Evolutionary conservation across 2,113 vertebrate species (phyloP), one percentile per base, ranked within the genome.

Genomic region (Conger conger): DNA sequence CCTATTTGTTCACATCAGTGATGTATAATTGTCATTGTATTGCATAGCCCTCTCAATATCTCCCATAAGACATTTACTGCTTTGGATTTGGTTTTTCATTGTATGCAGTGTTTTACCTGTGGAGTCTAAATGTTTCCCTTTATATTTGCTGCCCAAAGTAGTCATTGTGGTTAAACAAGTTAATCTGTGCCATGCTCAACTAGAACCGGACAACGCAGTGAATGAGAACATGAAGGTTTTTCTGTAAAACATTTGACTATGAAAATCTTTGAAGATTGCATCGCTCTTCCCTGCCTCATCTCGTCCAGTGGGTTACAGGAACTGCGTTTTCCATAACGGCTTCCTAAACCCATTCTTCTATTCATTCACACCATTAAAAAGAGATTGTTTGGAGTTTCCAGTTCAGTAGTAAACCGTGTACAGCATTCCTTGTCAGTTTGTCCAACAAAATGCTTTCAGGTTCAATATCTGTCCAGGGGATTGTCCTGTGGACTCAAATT

Each of bases 141-240:
- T 3, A 27, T 18, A 63, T 63, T 3, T 63, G 57, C 57, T 63
- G 68, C 68, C 68, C 68, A 73, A 73, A 73, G n/a, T 73, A 33
- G 68, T 73, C 68, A n/a, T 73, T 73, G 68, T 27, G 30, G 68
- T 73, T 73, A 30, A 73, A 73, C 68, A 33, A 73, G 68, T 73
- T 73, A 33, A 20, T 63, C 57, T 63, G 68, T 13, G 27, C 3
- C 9, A n/a, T 30, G 68, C 68, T n/a, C n/a, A n/a, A n/a, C n/a
- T 33, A 73, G 27, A 73, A 6, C 68, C n/a, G 15, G n/a, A 27
- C n/a, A 13, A 73, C 2, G 9, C 68, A 73, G n/a, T 30, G 9
- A 33, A 13, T 30, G 68, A 73, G n/a, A 13, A 33, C 68, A 3
- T 73, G 27, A n/a, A 73, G 27, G 11, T 73, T 73, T 73, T 73